Percentiles rank a stretch among this genome's conserved stretches.
Conservation (phyloP, 1,140 invertebrate species). For the Charaxes varanes region DNA sequence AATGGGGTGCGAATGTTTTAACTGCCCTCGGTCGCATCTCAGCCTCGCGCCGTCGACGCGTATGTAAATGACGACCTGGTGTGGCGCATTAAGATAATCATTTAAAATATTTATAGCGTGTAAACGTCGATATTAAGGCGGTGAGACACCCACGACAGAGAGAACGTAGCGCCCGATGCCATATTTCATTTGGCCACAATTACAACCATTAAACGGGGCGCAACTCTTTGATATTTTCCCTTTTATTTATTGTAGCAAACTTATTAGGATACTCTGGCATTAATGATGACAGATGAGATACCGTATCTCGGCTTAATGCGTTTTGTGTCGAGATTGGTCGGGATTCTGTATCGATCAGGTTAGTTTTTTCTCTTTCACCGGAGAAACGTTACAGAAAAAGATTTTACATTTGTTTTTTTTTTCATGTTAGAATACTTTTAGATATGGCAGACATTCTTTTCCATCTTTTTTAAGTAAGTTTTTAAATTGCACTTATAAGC, state of each 20-base stretch:
- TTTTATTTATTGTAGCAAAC: slow-evolving; percentile 69
- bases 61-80: slow-evolving; percentile 45
- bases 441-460: no score
- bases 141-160: slow-evolving; percentile 60
- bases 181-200: slow-evolving; percentile 69
- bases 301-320: slow-evolving; percentile 56
- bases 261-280: slow-evolving; percentile 70
- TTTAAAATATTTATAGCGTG: slow-evolving; percentile 69
- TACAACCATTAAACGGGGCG: slow-evolving; percentile 67
- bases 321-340: slow-evolving; percentile 46
- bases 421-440: no score
- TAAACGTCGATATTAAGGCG: slow-evolving; percentile 63
- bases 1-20: slow-evolving; percentile 38
- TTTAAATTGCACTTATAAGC: no score
- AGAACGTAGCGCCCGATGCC: slow-evolving; percentile 43
- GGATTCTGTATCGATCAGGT: slow-evolving; percentile 38
- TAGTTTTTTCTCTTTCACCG: slow-evolving; percentile 14
- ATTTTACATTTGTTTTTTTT: no score
- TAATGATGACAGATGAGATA: slow-evolving; percentile 72
- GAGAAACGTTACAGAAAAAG: no score
- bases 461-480: no score
- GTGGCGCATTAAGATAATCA: slow-evolving; percentile 53
- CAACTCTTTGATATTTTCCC: slow-evolving; percentile 64
- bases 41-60: slow-evolving; percentile 13
- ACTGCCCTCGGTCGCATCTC: slow-evolving; percentile 20